Percentiles rank a stretch among this genome's conserved stretches.
Evolutionary conservation across 2,888 invertebrate species (phyloP).

Genomic region (Noctua fimbriata): DNA sequence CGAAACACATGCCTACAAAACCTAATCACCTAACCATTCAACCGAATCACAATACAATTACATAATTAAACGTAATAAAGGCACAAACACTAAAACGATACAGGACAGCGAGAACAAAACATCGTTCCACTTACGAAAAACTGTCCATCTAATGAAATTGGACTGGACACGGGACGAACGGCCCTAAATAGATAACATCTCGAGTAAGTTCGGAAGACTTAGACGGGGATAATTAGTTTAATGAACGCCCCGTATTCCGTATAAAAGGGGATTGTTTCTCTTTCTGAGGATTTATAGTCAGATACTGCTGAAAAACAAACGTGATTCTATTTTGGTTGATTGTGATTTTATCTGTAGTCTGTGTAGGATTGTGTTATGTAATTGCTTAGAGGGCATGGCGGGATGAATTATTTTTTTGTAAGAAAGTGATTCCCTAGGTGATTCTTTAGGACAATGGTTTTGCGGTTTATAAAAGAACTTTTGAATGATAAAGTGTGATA

Average conservation of each 20-base stretch:
- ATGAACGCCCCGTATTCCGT: constrained; percentile 75
- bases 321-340: constrained; percentile 61
- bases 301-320: constrained; percentile 60
- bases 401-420: background rate
- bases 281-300: constrained; percentile 59
- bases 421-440: background rate
- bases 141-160: constrained; percentile 81
- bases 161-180: constrained; percentile 76
- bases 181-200: constrained; percentile 79
- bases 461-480: background rate
- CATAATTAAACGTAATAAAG: constrained; percentile 53
- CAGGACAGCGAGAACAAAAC: constrained; percentile 36
- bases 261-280: constrained; percentile 69
- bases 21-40: constrained; percentile 29
- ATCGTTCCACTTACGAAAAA: constrained; percentile 68
- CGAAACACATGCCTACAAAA: constrained; percentile 6
- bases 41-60: constrained; percentile 47
- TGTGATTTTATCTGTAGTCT: constrained; percentile 59
- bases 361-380: constrained; percentile 30
- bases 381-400: background rate
- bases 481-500: background rate
- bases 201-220: constrained; percentile 72
- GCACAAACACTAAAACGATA: constrained; percentile 45
- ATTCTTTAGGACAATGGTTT: background rate
- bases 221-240: constrained; percentile 82